Conservation (phyloP, 2,888 invertebrate genomes). For the Monopis laevigella region DNA sequence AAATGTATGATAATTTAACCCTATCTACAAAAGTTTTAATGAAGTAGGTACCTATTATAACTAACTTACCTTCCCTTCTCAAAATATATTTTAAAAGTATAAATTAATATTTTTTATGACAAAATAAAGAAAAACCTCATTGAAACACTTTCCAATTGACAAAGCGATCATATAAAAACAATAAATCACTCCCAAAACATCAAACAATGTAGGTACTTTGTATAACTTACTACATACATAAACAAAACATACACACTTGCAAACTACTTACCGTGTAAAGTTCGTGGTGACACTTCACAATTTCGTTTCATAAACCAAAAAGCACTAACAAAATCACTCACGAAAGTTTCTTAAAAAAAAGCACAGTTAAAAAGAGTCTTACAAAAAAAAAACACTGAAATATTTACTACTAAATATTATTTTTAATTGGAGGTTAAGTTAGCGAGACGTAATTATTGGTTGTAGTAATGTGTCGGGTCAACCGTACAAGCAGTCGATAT, state of each 20-base stretch:
- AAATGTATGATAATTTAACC: too few relatives aligned
- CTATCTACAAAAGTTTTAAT: too few relatives aligned
- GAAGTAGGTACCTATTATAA: too few relatives aligned
- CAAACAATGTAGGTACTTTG: background rate
- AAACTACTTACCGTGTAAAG: constrained; percentile 10
- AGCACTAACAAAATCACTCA: constrained; percentile 2
- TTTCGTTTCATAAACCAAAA: constrained; percentile 7
- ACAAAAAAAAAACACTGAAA: too few relatives aligned
- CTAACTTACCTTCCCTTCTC: too few relatives aligned
- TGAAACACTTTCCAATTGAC: too few relatives aligned
- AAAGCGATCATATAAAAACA: background rate
- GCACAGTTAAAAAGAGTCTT: background rate
- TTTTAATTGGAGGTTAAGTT: too few relatives aligned
- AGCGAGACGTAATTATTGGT: too few relatives aligned
- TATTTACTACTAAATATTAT: too few relatives aligned
- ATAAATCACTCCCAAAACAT: background rate
- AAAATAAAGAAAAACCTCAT: too few relatives aligned
- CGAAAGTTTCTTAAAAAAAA: background rate
- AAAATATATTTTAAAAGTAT: too few relatives aligned
- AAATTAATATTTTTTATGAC: too few relatives aligned
- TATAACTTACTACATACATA: background rate
- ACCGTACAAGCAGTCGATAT: constrained; percentile 7
- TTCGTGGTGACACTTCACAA: constrained; percentile 10
- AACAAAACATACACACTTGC: background rate
- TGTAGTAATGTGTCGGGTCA: background rate